phyloP scores from a whole-genome alignment of 1,140 invertebrate species.

The Cydia fagiglandana region DNA sequence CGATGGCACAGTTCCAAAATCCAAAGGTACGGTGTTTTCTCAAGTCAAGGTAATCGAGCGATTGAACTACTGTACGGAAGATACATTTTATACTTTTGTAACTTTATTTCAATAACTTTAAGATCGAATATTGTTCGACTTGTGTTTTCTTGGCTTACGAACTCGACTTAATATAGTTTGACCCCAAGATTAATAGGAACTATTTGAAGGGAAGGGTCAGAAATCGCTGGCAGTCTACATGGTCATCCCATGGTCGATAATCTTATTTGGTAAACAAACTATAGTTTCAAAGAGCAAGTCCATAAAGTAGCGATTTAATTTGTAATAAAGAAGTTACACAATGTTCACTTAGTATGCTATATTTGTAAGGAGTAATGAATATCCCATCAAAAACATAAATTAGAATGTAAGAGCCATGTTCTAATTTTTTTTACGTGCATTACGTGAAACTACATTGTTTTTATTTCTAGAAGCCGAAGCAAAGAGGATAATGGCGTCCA shows the following conservation, averaged over 20 bases:
- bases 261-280: constrained; percentile 11
- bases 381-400: no score
- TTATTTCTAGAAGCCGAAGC: no score
- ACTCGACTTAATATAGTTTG: neutral
- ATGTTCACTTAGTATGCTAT: neutral
- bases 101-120: neutral
- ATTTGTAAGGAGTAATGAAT: neutral
- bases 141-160: neutral
- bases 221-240: neutral
- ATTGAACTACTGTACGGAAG: neutral
- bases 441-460: no score
- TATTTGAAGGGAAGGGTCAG: neutral
- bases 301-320: neutral
- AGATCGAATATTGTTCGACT: neutral
- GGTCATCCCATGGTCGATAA: neutral
- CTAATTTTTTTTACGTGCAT: no score
- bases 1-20: constrained; percentile 5
- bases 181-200: neutral
- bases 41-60: neutral
- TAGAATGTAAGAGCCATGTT: no score
- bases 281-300: neutral
- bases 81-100: neutral
- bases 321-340: neutral
- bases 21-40: neutral
- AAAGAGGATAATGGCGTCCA: no score